These are phyloP conservation scores for Ichneumoninae sp. DNA, from an alignment of 2,888 invertebrate genomes.

Conservation along the genomic window DNA sequence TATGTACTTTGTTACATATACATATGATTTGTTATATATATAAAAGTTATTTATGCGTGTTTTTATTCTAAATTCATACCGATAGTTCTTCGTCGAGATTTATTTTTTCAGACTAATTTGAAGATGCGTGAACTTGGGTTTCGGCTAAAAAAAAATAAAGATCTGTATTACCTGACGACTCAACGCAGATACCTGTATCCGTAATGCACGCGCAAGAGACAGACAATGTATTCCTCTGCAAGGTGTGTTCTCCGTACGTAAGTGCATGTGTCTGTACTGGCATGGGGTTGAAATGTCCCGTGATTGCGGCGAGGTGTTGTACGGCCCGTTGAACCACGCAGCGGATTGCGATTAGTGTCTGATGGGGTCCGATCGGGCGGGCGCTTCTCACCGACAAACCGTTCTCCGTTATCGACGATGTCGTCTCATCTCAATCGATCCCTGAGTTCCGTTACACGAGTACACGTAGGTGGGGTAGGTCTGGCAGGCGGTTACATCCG, in stretches of 20 bases:
- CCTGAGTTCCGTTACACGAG: background rate
- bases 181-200: too few species aligned
- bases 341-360: slow-evolving; percentile 42
- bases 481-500: background rate
- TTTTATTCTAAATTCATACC: too few species aligned
- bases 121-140: background rate
- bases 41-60: too few species aligned
- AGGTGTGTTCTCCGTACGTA: background rate
- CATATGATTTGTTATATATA: too few species aligned
- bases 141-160: too few species aligned
- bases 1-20: too few species aligned
- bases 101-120: too few species aligned
- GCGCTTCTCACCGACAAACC: slow-evolving; percentile 8
- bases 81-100: too few species aligned
- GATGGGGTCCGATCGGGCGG: slow-evolving; percentile 19
- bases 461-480: background rate
- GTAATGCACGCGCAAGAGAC: background rate
- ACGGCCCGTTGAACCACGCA: slow-evolving; percentile 37
- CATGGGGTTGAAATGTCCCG: slow-evolving; percentile 31
- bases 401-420: background rate
- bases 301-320: slow-evolving; percentile 42
- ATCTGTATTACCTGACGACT: too few species aligned
- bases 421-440: slow-evolving; percentile 24
- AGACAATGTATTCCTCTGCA: background rate
- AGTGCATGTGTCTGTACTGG: slow-evolving; percentile 18